Percentiles rank a stretch among this genome's conserved stretches.
Conservation (phyloP, 37 sponge, comb jelly and placozoan species). For the Amphimedon queenslandica region DNA sequence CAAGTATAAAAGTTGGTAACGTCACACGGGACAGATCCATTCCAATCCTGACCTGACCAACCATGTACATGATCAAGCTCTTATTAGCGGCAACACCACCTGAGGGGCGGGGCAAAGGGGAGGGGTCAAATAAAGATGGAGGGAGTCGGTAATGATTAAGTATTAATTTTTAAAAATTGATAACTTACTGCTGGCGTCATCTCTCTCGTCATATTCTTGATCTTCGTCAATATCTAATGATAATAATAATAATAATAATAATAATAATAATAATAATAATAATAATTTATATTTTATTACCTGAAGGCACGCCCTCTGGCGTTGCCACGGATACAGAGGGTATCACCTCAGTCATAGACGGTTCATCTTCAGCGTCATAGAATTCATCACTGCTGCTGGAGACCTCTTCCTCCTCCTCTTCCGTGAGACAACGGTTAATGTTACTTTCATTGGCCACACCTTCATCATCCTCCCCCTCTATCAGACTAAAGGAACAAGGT, state of each 20-base stretch:
- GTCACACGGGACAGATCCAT: constrained; percentile 93
- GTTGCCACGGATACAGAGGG: constrained; percentile 22
- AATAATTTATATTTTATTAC: neutral
- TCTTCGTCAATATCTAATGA: constrained; percentile 1
- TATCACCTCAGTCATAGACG: neutral
- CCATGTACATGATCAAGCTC: constrained; percentile 91
- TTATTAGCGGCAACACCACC: constrained; percentile 75
- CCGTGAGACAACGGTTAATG: constrained; percentile 5
- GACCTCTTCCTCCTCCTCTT: constrained; percentile 18
- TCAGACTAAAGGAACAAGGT: neutral
- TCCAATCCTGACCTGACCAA: constrained; percentile 90
- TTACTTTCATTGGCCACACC: neutral
- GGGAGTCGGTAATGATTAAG: no score
- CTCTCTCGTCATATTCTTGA: neutral
- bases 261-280: neutral
- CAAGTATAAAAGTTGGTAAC: constrained; percentile 97
- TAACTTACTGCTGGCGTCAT: constrained; percentile 1
- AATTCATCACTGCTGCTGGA: constrained; percentile 31
- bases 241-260: neutral
- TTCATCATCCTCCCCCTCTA: neutral
- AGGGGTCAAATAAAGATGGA: neutral
- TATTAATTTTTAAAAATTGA: neutral
- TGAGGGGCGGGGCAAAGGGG: neutral
- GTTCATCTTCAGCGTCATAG: constrained; percentile 52
- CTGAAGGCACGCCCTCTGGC: constrained; percentile 57